Conservation (phyloP, 2,113 vertebrate species). For the Scolopax mira region DNA sequence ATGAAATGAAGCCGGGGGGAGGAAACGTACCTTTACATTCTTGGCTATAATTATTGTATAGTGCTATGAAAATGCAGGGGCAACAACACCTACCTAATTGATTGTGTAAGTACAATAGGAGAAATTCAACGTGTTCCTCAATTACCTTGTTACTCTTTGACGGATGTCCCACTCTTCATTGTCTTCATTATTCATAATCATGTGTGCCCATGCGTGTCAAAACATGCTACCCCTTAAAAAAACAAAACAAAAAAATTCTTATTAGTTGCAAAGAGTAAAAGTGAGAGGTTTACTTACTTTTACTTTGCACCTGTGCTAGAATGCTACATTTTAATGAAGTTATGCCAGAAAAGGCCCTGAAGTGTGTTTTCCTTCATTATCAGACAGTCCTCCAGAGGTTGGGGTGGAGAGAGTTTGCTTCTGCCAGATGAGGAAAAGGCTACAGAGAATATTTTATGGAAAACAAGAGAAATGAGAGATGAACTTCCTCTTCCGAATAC, state of each 20-base stretch:
- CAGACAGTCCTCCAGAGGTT: not conserved
- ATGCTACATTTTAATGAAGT: not conserved
- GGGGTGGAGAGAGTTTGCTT: not conserved
- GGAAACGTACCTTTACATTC: not conserved
- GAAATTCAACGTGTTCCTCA: not conserved
- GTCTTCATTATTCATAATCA: constrained; percentile 68
- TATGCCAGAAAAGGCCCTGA: not conserved
- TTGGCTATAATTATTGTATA: not conserved
- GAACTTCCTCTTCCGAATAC: not conserved
- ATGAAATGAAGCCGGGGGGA: not conserved
- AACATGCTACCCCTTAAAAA: constrained; percentile 46
- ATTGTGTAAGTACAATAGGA: not conserved
- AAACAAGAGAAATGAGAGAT: not conserved
- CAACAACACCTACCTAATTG: not conserved
- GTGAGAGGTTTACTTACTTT: not conserved
- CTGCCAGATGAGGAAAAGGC: not conserved
- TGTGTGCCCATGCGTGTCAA: not conserved
- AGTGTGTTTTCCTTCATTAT: not conserved
- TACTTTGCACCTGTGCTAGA: not conserved
- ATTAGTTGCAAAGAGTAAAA: constrained; percentile 11
- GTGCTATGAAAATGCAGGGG: not conserved
- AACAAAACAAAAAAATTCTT: constrained; percentile 3
- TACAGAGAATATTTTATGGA: not conserved
- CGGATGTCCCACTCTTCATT: constrained; percentile 60
- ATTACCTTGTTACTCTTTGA: constrained; percentile 73